Evolutionary conservation across 2,113 vertebrate genomes (phyloP), one percentile per base, ranked within the genome.

Genomic region (Coreoperca whiteheadi): DNA sequence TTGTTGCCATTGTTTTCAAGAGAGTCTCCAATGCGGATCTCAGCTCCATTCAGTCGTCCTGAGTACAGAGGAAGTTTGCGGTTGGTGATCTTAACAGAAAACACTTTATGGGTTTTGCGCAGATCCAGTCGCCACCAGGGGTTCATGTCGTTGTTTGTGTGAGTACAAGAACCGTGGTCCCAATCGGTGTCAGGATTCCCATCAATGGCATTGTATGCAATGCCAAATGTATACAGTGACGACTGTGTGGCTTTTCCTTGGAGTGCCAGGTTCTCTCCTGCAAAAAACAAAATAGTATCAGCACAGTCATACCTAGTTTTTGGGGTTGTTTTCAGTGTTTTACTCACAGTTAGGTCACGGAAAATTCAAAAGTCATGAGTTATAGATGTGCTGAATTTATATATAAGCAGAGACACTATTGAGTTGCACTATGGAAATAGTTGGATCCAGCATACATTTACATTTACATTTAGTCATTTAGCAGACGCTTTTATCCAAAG

Each of bases 111-210:
- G 18, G 80, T 87, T 66, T 61, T 86, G 10, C 23, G 1, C 39
- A 92, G 75, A 21, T 92, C 88, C 59, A 92, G 72, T 69, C 87
- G 20, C 89, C 89, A 91, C 88, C 88, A 91, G 75, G 89, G 80
- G 1, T 67, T 0, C 0, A n/a, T n/a, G n/a, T 82, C 7, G 0
- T 23, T 3, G 0, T 3, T 3, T 12, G 89, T 90, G 60, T 74
- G 57, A 9, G 4, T 11, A 75, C 88, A 91, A 20, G 89, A 88
- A 0, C 16, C 50, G 2, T 21, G 1, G 0, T 2, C 16, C 41
- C 4, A 54, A 0, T 3, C 0, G 41, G 3, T 50, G 66, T 1
- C 12, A 0, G 6, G 50, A 66, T 89, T 92, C 28, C 91, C 88
- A 60, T 92, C 91, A 2, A 86, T 82, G 16, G 89, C 86, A 0